Base-by-base conservation (phyloP, 2,113 vertebrate genomes). In the Neogale vison region DNA sequence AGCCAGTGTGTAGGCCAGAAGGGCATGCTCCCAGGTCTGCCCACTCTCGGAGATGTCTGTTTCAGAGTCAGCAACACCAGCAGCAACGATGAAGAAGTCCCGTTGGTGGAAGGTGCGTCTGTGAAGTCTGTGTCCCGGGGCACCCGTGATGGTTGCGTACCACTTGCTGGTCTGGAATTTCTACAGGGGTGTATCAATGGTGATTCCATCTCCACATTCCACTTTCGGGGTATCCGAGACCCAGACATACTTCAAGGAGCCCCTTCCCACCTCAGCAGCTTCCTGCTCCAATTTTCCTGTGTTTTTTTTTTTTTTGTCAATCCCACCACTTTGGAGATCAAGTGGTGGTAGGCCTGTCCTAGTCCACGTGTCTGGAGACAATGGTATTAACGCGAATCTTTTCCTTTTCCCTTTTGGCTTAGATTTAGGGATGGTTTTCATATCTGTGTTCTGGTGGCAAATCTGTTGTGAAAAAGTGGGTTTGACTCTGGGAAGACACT, bases 171-270 rank as follows among this genome's bases (percentile, higher is more conserved):
- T 63, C 69, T 63, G 26, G 23, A 85, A 63, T 85, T 85, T 76
- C 36, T 31, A 61, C 11, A 52, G 34, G 63, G 34, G 23, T 14
- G 11, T 63, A 76, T 76, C 55, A 50, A 14, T 31, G 55, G 42
- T 14, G 39, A 36, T 23, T 31, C 17, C 69, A 63, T 3, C 7
- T 12, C 8, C 42, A 52, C 0, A 0, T 61, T 50, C 69, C 31
- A 12, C 42, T 93, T 76, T 63, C 18, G 71, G 24, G 50, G 14
- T 23, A 24, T 74, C 55, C 11, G 34, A 55, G 36, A 29, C 4
- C 23, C 55, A 31, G 55, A 26, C 42, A 31, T 39, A 39, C 34
- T 36, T 74, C 4, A 72, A 36, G 34, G 13, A 10, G 42, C 42
- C 67, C 24, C 50, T 52, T 63, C 3, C 42, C 17, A 7, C 36